Base-by-base conservation (phyloP, 2,888 invertebrate species). In the Pycnomerus fuliginosus region DNA sequence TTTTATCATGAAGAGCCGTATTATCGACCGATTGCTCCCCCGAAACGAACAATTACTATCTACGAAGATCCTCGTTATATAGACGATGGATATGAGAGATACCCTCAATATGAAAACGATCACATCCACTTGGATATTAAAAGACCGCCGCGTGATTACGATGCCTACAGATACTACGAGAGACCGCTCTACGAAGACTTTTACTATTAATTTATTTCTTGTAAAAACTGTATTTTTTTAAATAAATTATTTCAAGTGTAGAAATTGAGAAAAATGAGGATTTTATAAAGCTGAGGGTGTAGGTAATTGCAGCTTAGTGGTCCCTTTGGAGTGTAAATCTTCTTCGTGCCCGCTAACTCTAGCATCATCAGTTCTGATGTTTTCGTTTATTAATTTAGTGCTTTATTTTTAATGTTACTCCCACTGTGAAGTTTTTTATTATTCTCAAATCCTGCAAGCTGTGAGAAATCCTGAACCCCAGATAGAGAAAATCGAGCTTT, bases 31-130 rank as follows among this genome's bases (percentile, higher is more conserved):
- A 10, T 25, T 10, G 15, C 37, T 5, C 36, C 35, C 12, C 37
- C 48, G 2, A 60, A 60, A 36, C 61, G 60, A 44, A 67, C 64
- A 7, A 70, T 72, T 20, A 71, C 69, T 0, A 60, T 71, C 37
- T 72, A 70, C 43, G 72, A 72, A 56, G 72, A 72, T 55, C 71
- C 71, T 3, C 54, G 67, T 29, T 56, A 56, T 33, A 43, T 44
- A 3, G 44, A 41, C 14, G 57, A 45, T 24, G 35, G 43, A 2
- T 49, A 41, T 11, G 46, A 53, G 16, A 27, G 32, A 13, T 54
- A 53, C 22, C 47, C 51, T 22, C 39, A 41, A 5, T 52, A 57
- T 17, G 56, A 50, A 27, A 62, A 64, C 50, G 61, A 59, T 39
- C 10, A 12, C 7, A 46, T 62, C 7, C 55, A 62, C 23, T 25